A percentile compares a stretch with the other conserved stretches of the same genome.
Evolutionary conservation across 23 tunicate species (phyloP).

Genomic region (Diplosoma virens): DNA sequence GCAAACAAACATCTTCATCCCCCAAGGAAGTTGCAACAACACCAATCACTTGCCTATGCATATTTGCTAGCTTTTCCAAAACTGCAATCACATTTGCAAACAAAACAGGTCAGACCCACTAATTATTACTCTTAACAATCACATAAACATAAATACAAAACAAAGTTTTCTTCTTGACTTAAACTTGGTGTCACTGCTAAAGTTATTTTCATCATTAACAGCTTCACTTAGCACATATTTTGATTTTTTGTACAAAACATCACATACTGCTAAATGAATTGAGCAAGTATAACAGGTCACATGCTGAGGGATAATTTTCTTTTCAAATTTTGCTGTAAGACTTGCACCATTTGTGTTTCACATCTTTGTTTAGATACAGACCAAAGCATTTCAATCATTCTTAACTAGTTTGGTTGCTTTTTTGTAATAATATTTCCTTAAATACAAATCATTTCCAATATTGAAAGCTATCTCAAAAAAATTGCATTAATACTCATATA

Average conservation of each 20-base stretch:
- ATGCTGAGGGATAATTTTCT: constrained; percentile 3
- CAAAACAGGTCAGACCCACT: too few relatives aligned
- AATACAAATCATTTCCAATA: constrained; percentile 4
- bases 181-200: not conserved
- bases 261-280: not conserved
- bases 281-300: constrained; percentile 10
- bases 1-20: too few relatives aligned
- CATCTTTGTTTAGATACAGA: not conserved
- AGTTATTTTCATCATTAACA: not conserved
- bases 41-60: too few relatives aligned
- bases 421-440: not conserved
- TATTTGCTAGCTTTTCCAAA: too few relatives aligned
- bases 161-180: too few relatives aligned
- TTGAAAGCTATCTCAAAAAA: not conserved
- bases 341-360: not conserved
- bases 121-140: too few relatives aligned
- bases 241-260: not conserved
- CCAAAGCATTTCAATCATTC: constrained; percentile 3
- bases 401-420: constrained; percentile 5
- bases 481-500: not conserved
- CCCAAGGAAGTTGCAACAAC: too few relatives aligned
- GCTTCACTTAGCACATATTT: not conserved
- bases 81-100: too few relatives aligned
- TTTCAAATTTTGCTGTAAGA: constrained; percentile 5
- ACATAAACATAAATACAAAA: too few relatives aligned